Percentiles rank a stretch among this genome's conserved stretches.
phyloP scores from a whole-genome alignment of 2,888 invertebrate genomes.

The Monopis laevigella region DNA sequence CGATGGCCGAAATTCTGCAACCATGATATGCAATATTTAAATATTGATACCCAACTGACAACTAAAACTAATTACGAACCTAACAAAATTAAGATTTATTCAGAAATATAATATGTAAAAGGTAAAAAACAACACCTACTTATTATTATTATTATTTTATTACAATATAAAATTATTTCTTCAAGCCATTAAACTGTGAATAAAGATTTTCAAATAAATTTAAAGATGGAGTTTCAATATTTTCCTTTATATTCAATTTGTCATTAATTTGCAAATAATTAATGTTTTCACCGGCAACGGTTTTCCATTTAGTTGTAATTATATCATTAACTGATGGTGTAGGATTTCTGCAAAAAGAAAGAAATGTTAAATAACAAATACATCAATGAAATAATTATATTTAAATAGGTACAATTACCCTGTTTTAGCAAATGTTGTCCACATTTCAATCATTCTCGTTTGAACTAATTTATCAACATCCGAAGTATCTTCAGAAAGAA shows the following conservation, averaged over 20 bases:
- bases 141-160: not conserved
- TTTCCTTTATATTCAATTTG: constrained; percentile 35
- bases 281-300: constrained; percentile 27
- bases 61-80: constrained; percentile 26
- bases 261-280: constrained; percentile 40
- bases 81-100: constrained; percentile 29
- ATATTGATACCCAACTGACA: constrained; percentile 25
- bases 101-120: constrained; percentile 30
- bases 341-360: constrained; percentile 38
- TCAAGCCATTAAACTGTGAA: constrained; percentile 21
- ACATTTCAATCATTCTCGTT: constrained; percentile 57
- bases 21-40: constrained; percentile 21
- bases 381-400: not conserved
- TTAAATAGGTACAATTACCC: constrained; percentile 35
- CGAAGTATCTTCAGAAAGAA: constrained; percentile 28
- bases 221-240: constrained; percentile 35
- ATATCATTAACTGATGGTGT: constrained; percentile 33
- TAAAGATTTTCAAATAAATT: constrained; percentile 40
- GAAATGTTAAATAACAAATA: not conserved
- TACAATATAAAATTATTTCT: constrained; percentile 1
- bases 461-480: constrained; percentile 41
- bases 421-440: constrained; percentile 72
- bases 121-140: constrained; percentile 19
- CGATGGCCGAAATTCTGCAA: constrained; percentile 22
- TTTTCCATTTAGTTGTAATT: constrained; percentile 41